Conservation (phyloP, 2,888 invertebrate species). For the Lycophotia porphyrea region DNA sequence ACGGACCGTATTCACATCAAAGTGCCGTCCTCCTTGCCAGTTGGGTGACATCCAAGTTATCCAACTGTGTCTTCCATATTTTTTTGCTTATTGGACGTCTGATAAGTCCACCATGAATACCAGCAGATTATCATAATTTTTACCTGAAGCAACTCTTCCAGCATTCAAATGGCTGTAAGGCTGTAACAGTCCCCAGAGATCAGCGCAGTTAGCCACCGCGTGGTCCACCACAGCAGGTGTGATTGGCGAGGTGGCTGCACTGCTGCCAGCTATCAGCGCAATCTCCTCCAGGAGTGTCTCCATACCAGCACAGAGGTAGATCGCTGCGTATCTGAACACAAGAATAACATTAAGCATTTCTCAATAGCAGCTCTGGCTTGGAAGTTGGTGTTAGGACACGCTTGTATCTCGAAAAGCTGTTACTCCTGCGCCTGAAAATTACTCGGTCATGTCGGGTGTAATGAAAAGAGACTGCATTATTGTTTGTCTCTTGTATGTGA, state of each 20-base stretch:
- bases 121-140: neutral
- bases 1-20: neutral
- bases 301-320: constrained; percentile 96
- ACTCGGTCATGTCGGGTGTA: neutral
- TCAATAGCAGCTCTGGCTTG: neutral
- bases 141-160: constrained; percentile 96
- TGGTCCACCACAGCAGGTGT: constrained; percentile 95
- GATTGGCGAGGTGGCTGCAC: constrained; percentile 89
- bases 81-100: neutral
- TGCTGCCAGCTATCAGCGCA: constrained; percentile 80
- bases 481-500: neutral
- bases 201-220: constrained; percentile 96
- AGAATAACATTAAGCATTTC: neutral
- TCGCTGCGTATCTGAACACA: constrained; percentile 94
- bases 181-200: constrained; percentile 97
- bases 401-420: neutral
- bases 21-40: neutral
- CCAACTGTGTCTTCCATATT: neutral
- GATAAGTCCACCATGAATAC: neutral
- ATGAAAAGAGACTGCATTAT: neutral
- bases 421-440: neutral
- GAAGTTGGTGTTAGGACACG: neutral
- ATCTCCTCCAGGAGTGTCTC: constrained; percentile 97
- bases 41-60: neutral
- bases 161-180: constrained; percentile 97